These are phyloP conservation scores for Aphidius ervi DNA, from an alignment of 1,140 invertebrate species.

Conservation along the genomic window DNA sequence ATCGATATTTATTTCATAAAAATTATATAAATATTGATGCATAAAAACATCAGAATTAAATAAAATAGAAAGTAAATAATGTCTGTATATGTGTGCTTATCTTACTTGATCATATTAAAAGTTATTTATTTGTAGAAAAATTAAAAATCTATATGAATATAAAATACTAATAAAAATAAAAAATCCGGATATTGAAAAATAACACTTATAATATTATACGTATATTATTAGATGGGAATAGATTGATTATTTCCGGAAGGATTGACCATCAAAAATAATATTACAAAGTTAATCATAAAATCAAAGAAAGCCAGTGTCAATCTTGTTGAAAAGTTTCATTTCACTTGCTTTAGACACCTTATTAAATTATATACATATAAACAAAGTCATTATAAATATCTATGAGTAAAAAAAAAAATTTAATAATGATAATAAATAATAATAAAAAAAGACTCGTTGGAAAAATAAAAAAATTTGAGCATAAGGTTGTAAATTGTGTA, in stretches of 20 bases:
- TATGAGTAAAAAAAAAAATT: not conserved
- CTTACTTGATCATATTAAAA: too few species aligned
- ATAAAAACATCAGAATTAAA: too few species aligned
- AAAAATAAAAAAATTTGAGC: slow-evolving; percentile 34
- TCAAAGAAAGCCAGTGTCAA: not conserved
- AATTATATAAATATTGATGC: too few species aligned
- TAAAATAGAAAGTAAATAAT: too few species aligned
- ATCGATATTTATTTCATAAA: too few species aligned
- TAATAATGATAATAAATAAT: slow-evolving; percentile 20
- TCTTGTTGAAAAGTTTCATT: slow-evolving; percentile 18
- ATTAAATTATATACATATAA: slow-evolving; percentile 44
- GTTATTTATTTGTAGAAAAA: too few species aligned
- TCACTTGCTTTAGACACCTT: slow-evolving; percentile 33
- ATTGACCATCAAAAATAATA: slow-evolving; percentile 7
- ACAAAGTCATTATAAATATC: slow-evolving; percentile 46
- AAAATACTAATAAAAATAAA: slow-evolving; percentile 3
- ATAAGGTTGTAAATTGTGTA: slow-evolving; percentile 13
- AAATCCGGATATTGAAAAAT: slow-evolving; percentile 18
- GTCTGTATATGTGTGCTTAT: too few species aligned
- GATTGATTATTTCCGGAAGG: not conserved
- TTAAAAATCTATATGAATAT: not conserved
- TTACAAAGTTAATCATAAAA: not conserved
- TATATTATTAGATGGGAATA: not conserved
- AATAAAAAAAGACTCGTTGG: slow-evolving; percentile 23
- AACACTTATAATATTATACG: not conserved